Percentiles rank a stretch among this genome's conserved stretches.
phyloP scores from a whole-genome alignment of 2,888 invertebrate genomes.

The Drosophila nr. fundita region DNA sequence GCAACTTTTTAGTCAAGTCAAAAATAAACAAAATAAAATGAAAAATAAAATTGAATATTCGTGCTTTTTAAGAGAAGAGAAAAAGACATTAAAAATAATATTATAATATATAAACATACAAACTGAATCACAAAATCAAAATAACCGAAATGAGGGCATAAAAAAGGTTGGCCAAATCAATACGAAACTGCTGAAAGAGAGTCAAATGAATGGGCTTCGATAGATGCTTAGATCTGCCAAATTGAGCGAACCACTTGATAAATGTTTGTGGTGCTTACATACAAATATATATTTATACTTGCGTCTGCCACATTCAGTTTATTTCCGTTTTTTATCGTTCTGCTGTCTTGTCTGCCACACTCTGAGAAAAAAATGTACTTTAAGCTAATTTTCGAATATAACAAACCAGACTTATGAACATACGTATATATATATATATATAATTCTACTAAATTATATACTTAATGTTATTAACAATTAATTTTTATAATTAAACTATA shows the following conservation, averaged over 20 bases:
- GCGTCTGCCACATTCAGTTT: conserved; percentile 23
- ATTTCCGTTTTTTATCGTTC: conserved; percentile 3
- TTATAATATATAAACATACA: neutral
- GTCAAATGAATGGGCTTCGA: conserved; percentile 40
- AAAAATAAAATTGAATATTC: neutral
- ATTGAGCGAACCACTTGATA: conserved; percentile 65
- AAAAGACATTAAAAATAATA: too few relatives aligned
- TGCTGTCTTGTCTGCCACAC: neutral
- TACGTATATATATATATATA: too few relatives aligned
- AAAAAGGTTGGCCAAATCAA: conserved; percentile 33
- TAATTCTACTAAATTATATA: neutral
- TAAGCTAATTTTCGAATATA: neutral
- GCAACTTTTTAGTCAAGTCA: neutral
- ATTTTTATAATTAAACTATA: neutral
- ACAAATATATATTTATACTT: conserved; percentile 52
- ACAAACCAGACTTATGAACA: too few relatives aligned
- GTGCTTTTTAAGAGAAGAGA: too few relatives aligned
- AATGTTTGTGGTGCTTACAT: conserved; percentile 50
- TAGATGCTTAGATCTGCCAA: conserved; percentile 53
- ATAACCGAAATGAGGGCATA: neutral
- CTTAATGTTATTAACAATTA: neutral
- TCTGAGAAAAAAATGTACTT: neutral
- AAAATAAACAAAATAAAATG: neutral
- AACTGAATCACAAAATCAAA: neutral
- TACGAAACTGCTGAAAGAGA: conserved; percentile 20